Evolutionary conservation across 2,113 vertebrate species (phyloP).

Genomic region (Rhinolophus ferrumequinum): DNA sequence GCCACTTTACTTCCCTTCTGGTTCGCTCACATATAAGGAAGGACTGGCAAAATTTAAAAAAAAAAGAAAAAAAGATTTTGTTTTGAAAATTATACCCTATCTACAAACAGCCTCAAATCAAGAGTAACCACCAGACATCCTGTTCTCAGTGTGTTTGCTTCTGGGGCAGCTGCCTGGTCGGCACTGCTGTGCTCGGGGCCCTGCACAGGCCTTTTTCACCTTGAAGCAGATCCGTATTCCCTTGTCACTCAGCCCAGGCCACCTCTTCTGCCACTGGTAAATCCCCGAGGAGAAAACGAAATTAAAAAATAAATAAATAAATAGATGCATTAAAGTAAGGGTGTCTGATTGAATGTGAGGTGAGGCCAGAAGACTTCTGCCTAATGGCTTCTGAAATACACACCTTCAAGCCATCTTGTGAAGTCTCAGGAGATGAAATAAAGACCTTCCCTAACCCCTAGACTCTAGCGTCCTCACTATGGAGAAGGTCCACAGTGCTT

Average conservation of each 20-base stretch:
- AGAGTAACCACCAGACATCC: background rate
- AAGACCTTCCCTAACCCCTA: background rate
- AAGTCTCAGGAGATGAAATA: background rate
- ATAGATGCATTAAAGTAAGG: background rate
- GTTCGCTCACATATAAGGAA: background rate
- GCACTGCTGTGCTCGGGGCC: background rate
- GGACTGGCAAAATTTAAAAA: background rate
- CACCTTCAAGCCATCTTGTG: background rate
- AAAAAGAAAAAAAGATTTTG: background rate
- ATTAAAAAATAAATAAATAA: no score
- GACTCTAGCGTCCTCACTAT: background rate
- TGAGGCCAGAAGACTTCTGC: background rate
- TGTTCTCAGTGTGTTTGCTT: background rate
- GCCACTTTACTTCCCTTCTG: background rate
- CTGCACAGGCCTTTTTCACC: fast-evolving
- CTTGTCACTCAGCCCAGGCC: background rate
- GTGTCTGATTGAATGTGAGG: background rate
- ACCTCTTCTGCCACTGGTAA: background rate
- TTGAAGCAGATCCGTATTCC: background rate
- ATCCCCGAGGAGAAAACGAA: background rate
- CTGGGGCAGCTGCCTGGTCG: background rate
- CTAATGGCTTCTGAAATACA: background rate
- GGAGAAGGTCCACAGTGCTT: background rate
- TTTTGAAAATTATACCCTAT: background rate
- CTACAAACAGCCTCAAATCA: background rate